phyloP scores from a whole-genome alignment of 2,888 invertebrate species.

The Stratiomys singularior region DNA sequence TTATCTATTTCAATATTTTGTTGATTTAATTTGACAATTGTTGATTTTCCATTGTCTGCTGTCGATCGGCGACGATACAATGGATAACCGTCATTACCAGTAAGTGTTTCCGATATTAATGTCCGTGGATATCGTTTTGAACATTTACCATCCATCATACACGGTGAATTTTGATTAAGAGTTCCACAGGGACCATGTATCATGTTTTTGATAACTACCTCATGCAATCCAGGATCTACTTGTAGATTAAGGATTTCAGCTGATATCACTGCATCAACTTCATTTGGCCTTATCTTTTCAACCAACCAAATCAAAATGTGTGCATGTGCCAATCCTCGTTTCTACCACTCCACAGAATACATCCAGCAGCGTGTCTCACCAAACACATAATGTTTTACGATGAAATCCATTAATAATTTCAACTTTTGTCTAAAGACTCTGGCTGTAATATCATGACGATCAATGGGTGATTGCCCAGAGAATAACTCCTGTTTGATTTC shows the following conservation, averaged over 20 bases:
- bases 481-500: slow-evolving; percentile 50
- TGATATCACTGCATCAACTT: slow-evolving; percentile 53
- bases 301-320: slow-evolving; percentile 53
- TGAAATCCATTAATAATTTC: slow-evolving; percentile 50
- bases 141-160: slow-evolving; percentile 59
- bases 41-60: slow-evolving; percentile 49
- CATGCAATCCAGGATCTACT: slow-evolving; percentile 56
- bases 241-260: slow-evolving; percentile 55
- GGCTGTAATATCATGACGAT: slow-evolving; percentile 61
- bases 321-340: slow-evolving; percentile 53
- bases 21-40: slow-evolving; percentile 49
- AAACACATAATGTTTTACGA: slow-evolving; percentile 54
- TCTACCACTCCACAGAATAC: slow-evolving; percentile 55
- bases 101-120: slow-evolving; percentile 56
- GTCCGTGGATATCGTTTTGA: slow-evolving; percentile 55
- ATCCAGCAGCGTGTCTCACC: slow-evolving; percentile 56
- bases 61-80: slow-evolving; percentile 52
- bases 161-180: slow-evolving; percentile 58
- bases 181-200: slow-evolving; percentile 61
- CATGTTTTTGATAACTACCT: slow-evolving; percentile 56
- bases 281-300: slow-evolving; percentile 52
- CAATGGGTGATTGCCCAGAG: slow-evolving; percentile 54
- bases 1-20: slow-evolving; percentile 55
- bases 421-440: slow-evolving; percentile 57
- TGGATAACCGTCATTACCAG: slow-evolving; percentile 58